Base-by-base conservation (phyloP, 2,797 vertebrate genomes). In the Lutjanus campechanus region DNA sequence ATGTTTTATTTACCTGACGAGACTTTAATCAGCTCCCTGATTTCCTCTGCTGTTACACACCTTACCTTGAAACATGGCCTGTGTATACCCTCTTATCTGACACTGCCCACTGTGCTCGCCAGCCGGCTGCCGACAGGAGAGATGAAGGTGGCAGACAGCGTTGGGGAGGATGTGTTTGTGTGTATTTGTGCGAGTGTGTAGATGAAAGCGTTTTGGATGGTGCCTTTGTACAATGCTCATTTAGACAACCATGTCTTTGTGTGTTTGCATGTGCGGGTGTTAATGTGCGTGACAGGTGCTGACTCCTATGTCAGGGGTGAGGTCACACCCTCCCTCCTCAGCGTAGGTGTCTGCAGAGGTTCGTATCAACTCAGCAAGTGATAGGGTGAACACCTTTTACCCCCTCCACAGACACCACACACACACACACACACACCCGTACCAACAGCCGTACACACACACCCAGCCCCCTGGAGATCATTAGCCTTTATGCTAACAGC, bases 321-420 rank as follows among this genome's bases (percentile, higher is more conserved):
- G 92, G 94, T 95, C 81, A 22, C 95, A 95, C 94, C 86, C 87
- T 73, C 85, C 75, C 92, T 22, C 61, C 69, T 59, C 75, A 61
- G 69, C 91, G 10, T 67, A 90, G 89, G 92, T 97, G 96, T 97
- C 97, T 97, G 96, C 95, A 94, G 95, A 96, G 93, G 96, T 97
- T 97, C 91, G 62, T 72, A 86, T 85, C 94, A 93, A 93, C 96
- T 96, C 97, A 96, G 97, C 96, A 96, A 97, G 96, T 91, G 94
- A 93, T 64, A 91, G 93, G 91, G 95, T 94, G 93, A 95, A 95
- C 96, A 93, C 91, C 93, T 93, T 88, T 81, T 82, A 78, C 77
- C 86, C 25, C 90, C 78, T 78, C 64, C 60, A 54, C 41, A 69
- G 29, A 36, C 29, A 36, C 29, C 86, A 71, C 44, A 11, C 73